Base-by-base conservation (phyloP, 1,140 invertebrate species). In the Drosophila busckii region DNA sequence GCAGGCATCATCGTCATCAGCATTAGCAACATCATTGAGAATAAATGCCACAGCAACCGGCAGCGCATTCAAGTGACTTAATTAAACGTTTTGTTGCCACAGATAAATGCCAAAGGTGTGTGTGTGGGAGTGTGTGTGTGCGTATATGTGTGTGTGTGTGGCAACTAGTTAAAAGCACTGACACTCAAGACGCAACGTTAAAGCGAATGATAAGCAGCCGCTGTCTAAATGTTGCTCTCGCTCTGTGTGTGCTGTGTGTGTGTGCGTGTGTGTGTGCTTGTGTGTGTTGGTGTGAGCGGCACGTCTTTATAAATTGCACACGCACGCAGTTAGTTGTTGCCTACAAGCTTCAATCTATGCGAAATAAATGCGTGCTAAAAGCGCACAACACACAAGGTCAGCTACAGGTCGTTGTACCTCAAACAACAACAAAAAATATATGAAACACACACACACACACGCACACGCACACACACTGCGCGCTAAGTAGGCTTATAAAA, bases 11-110 rank as follows among this genome's bases (percentile, higher is more conserved):
- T 66, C 55, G 55, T 50, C 61, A 70, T 70, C 50, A 69, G 45
- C 64, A 69, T 69, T 69, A 69, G 64, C 64, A 69, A 69, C 64
- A 62, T 69, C 64, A 68, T 69, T 73, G 68, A 71, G 68, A 73
- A 71, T 71, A 73, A 73, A 71, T 73, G 69, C 68, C 62, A 71
- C 56, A 65, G 63, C 68, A 71, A 71, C 69, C 48, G 50, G 62
- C 63, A 71, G 59, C 68, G 69, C 69, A 71, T 71, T 71, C 68
- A 71, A 71, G 68, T 71, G 68, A 71, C 68, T 71, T 71, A 71
- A 71, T 71, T 71, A 71, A 71, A 71, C 62, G 69, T 62, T 66
- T 71, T 71, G 56, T 50, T 71, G 55, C 34, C 65, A 61, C 68
- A 71, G 69, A 71, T 71, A 71, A 71, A 71, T 71, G 68, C 52